Evolutionary conservation across 1,140 invertebrate genomes (phyloP), one percentile per base, ranked within the genome.

Genomic region (Solenopsis fugax): DNA sequence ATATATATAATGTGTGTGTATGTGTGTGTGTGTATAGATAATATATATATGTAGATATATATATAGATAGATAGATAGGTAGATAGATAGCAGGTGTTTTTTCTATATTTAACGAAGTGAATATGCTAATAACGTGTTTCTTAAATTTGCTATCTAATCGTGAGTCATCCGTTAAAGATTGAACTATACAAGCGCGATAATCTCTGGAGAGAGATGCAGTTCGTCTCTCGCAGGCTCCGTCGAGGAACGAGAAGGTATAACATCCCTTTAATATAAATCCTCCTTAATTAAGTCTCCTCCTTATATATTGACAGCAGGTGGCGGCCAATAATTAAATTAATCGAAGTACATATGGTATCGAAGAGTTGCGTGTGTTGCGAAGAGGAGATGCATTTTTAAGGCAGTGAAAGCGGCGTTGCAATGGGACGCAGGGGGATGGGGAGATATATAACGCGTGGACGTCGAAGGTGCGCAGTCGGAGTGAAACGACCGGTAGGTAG

Each of bases 401-500:
- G 45, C 50, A 80, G 48, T 48, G 73, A 67, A 78, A 76, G 75
- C 58, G 60, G 12, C 72, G 34, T 29, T 76, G 54, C 69, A 16
- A 67, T 18, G 73, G 18, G 48, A 45, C 21, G 54, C 48, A 34
- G 48, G 21, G 71, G 56, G 67, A 73, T 84, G 37, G 62, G 50
- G 41, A 67, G 77, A 58, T 52, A 75, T 58, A 82, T 82, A 86
- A 86, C 64, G 85, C 84, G 75, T 21, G 65, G 86, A 88, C 34
- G 87, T 80, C 64, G 84, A 90, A 88, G 87, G 89, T 85, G 72
- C 65, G 65, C 87, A 85, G 89, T 89, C 78, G 86, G 87, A 92
- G 90, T 93, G 93, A 93, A 93, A 93, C 93, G 90, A 92, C 92
- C 93, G 91, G 93, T 93, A 93, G 92, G 92, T 92, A 92, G 90